These are phyloP conservation scores for Drosophila bifasciata DNA, from an alignment of 1,140 invertebrate species.

Conservation along the genomic window DNA sequence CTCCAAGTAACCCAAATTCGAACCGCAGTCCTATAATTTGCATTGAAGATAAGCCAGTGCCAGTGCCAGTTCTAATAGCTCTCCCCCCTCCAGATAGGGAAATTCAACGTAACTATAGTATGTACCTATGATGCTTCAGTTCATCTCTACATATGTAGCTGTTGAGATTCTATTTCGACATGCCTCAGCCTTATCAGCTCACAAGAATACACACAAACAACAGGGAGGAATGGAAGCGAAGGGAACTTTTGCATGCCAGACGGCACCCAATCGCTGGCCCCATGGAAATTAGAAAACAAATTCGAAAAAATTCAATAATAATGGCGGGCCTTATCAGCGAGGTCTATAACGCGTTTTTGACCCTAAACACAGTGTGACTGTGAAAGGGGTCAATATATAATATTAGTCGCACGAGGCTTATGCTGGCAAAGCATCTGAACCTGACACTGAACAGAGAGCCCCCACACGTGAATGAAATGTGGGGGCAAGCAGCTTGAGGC, in stretches of 20 bases:
- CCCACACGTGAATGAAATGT: constrained; percentile 51
- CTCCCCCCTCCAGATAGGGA: constrained; percentile 21
- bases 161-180: constrained; percentile 28
- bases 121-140: constrained; percentile 25
- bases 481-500: background rate
- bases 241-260: constrained; percentile 7
- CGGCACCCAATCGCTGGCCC: constrained; percentile 25
- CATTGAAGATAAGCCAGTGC: constrained; percentile 59
- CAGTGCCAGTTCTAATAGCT: too few species aligned
- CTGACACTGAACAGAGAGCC: constrained; percentile 61
- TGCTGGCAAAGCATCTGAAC: constrained; percentile 46
- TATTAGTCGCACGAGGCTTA: constrained; percentile 39
- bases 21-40: constrained; percentile 59
- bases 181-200: constrained; percentile 54
- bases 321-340: constrained; percentile 51
- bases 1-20: constrained; percentile 57
- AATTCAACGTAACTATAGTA: constrained; percentile 22
- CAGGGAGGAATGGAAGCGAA: constrained; percentile 21
- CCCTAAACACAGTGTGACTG: constrained; percentile 38
- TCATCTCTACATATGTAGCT: background rate
- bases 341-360: constrained; percentile 62
- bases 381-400: constrained; percentile 64
- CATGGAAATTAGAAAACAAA: constrained; percentile 65
- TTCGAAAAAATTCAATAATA: constrained; percentile 53
- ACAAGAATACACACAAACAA: constrained; percentile 53